A percentile compares a stretch with the other conserved stretches of the same genome.
Conservation (phyloP, 2,113 vertebrate genomes). For the Amia ocellicauda region DNA sequence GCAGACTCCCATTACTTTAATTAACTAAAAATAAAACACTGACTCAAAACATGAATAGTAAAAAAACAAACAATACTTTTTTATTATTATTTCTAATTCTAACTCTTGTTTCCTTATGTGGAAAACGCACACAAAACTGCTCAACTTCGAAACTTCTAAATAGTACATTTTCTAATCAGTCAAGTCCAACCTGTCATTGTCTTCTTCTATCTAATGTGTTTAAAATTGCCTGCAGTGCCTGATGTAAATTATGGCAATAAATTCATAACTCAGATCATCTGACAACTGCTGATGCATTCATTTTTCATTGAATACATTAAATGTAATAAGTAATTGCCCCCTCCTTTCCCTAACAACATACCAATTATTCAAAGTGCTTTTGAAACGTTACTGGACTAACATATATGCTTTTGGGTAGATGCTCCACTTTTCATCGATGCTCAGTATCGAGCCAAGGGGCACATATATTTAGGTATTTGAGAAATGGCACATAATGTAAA, state of each 20-base stretch:
- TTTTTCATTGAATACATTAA: conserved; percentile 45
- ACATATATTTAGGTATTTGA: too few species aligned
- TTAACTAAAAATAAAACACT: too few species aligned
- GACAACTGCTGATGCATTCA: conserved; percentile 40
- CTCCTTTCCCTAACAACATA: conserved; percentile 35
- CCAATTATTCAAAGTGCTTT: conserved; percentile 42
- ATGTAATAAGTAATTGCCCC: conserved; percentile 32
- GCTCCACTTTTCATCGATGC: conserved; percentile 34
- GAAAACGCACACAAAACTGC: too few species aligned
- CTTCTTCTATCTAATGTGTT: conserved; percentile 2
- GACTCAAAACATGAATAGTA: too few species aligned
- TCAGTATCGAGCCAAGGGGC: conserved; percentile 30
- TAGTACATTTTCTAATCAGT: conserved; percentile 26
- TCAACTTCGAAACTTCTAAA: neutral
- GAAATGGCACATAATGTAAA: too few species aligned
- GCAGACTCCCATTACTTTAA: too few species aligned
- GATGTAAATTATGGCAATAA: conserved; percentile 45
- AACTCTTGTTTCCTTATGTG: too few species aligned
- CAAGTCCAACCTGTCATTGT: conserved; percentile 37
- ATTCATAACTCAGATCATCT: conserved; percentile 44
- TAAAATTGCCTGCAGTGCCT: conserved; percentile 35
- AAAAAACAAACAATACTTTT: too few species aligned
- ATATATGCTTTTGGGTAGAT: conserved; percentile 21
- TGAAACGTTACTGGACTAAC: conserved; percentile 29
- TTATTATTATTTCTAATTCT: too few species aligned